Base-by-base conservation (phyloP, 2,797 vertebrate species). In the Channa striata region DNA sequence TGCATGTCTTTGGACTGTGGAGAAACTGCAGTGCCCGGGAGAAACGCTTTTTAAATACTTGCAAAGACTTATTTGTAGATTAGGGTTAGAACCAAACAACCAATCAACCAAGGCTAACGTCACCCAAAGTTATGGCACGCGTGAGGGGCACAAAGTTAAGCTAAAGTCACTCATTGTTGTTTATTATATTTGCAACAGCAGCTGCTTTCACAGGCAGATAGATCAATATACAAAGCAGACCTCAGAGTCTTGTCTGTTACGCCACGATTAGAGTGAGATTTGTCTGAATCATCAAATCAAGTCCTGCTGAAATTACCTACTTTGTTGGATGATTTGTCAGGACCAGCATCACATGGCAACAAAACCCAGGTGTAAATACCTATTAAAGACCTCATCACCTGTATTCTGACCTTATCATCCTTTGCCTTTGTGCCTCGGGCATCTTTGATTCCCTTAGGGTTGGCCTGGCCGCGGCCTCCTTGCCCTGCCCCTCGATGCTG, bases 341-440 rank as follows among this genome's bases (percentile, higher is more conserved):
- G 5, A 42, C 17, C 7, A 42, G 2, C 7, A 42, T 17, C 6
- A 16, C 16, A 12, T 39, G 37, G 2, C 13, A n/a, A n/a, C 17
- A 44, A 44, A 44, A 44, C 4, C 1, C 43, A n/a, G 43, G 7
- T 17, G 42, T 8, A 17, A 43, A 17, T 17, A 19, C n/a, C 2
- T 8, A n/a, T 19, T 46, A 46, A n/a, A 4, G 2, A 52, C 14
- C 8, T 59, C 20, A 60, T 20, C 60, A 42, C 8, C 25, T 47
- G 19, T 1, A 14, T 30, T 56, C 82, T 87, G 81, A 96, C 97
- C 95, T 98, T 98, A 69, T 98, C 97, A 0, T 98, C 97, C 91
- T 93, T 96, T 59, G 91, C 91, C 87, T 95, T 96, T 39, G 86
- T 79, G 80, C 92, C 95, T 69, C 95, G 94, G 39, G 92, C 90